phyloP scores from a whole-genome alignment of 2,797 vertebrate genomes.

The Sebastes flavidus region DNA sequence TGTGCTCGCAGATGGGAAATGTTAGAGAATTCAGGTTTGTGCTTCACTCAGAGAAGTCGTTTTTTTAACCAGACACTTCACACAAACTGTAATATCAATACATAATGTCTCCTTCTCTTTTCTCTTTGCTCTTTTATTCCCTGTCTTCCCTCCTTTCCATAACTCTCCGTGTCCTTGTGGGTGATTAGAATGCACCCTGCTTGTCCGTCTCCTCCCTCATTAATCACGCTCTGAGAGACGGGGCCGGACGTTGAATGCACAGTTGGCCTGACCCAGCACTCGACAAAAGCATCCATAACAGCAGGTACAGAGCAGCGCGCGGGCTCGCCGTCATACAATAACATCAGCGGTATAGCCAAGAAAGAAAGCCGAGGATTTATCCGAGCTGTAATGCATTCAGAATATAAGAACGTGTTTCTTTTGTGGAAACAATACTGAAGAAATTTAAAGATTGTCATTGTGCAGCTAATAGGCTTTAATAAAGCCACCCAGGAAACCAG shows the following conservation, averaged over 20 bases:
- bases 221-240: slow-evolving; percentile 75
- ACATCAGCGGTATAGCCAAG: slow-evolving; percentile 1
- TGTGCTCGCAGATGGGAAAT: slow-evolving; percentile 1
- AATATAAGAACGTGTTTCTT: slow-evolving; percentile 32
- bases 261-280: slow-evolving; percentile 62
- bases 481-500: slow-evolving; percentile 56
- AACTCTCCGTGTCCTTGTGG: slow-evolving; percentile 73
- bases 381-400: slow-evolving; percentile 13
- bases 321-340: slow-evolving; percentile 11
- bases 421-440: slow-evolving; percentile 43
- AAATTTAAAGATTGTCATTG: slow-evolving; percentile 54
- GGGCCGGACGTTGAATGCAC: slow-evolving; percentile 68
- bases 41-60: background rate
- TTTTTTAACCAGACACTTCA: slow-evolving; percentile 17
- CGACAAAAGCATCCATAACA: slow-evolving; percentile 51
- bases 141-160: slow-evolving; percentile 5
- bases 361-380: slow-evolving; percentile 19
- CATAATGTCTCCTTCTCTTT: background rate
- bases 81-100: slow-evolving; percentile 31
- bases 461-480: slow-evolving; percentile 59
- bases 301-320: slow-evolving; percentile 11
- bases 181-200: slow-evolving; percentile 76
- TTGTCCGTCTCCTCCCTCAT: slow-evolving; percentile 75
- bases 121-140: background rate
- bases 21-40: slow-evolving; percentile 1